Base-by-base conservation (phyloP, 2,888 invertebrate genomes). In the Eudasyphora cyanicolor region DNA sequence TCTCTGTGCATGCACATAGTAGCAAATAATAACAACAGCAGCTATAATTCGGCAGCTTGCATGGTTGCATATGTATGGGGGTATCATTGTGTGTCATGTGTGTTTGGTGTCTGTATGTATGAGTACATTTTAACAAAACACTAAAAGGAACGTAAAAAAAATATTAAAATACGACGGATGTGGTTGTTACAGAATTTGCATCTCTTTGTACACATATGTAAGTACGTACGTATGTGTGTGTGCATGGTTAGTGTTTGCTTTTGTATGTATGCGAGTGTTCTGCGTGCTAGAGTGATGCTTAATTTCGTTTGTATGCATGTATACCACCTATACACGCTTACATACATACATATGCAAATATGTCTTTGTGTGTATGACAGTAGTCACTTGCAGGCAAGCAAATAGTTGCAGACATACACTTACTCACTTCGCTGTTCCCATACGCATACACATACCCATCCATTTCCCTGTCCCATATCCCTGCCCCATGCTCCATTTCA, bases 141-240 rank as follows among this genome's bases (percentile, higher is more conserved):
- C 24, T 38, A 64, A 42, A 67, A 51, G 19, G 21, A 21, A 51
- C 51, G 51, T 29, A 62, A 62, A 29, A 64, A 60, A 67, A 67
- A 24, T 67, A 67, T 42, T 67, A 67, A 69, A 60, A 70, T 70
- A 75, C 69, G 69, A 74, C 69, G 79, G 69, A 75, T 79, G 75
- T 69, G 75, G 79, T 75, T 79, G 79, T 79, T 57, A 57, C 42
- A 78, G 21, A 45, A 35, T 62, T 78, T 32, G 14, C 62, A 21
- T 21, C 49, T 19, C 12, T 64, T 19, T 62, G 60, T n/a, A 17
- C 12, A 45, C 1, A 17, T 12, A 12, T n/a, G n/a, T 29, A 19
- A 29, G 12, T 17, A 76, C 24, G 54, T 76, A 38, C 38, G 29
- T 76, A 49, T 42, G 49, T 67, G 67, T 21, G 19, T 54, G n/a